Evolutionary conservation across 2,888 invertebrate genomes (phyloP).

Genomic region (Andrena marginata): DNA sequence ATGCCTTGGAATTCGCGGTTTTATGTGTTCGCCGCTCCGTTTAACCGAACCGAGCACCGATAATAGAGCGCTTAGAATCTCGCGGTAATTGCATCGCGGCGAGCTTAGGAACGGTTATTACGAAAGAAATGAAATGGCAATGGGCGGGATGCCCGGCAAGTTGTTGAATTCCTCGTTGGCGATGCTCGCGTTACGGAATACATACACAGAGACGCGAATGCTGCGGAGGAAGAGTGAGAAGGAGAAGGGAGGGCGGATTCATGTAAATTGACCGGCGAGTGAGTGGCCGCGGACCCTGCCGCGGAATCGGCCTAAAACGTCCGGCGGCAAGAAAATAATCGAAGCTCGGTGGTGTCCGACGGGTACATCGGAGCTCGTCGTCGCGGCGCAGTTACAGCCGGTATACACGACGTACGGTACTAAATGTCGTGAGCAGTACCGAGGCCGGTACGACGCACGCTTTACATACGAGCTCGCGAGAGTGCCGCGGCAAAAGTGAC

Average conservation of each 20-base stretch:
- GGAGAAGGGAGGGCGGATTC: not conserved
- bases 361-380: slow-evolving; percentile 44
- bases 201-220: no score
- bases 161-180: not conserved
- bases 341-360: slow-evolving; percentile 32
- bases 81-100: slow-evolving; percentile 19
- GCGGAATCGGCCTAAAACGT: slow-evolving; percentile 36
- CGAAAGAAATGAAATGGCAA: slow-evolving; percentile 21
- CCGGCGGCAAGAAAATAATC: slow-evolving; percentile 42
- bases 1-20: slow-evolving; percentile 14
- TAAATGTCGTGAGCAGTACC: slow-evolving; percentile 69
- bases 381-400: slow-evolving; percentile 50
- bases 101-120: not conserved
- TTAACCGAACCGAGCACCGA: slow-evolving; percentile 2
- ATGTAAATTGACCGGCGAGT: slow-evolving; percentile 7
- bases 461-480: slow-evolving; percentile 72
- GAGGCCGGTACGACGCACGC: slow-evolving; percentile 61
- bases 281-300: not conserved
- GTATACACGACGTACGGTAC: slow-evolving; percentile 67
- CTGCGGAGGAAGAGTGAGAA: no score
- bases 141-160: not conserved
- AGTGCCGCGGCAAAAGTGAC: slow-evolving; percentile 64
- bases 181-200: not conserved
- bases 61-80: slow-evolving; percentile 15
- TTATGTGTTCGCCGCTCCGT: not conserved